A percentile compares a stretch with the other conserved stretches of the same genome.
Conservation (phyloP, 2,888 invertebrate genomes). For the Ophion ellenae region DNA sequence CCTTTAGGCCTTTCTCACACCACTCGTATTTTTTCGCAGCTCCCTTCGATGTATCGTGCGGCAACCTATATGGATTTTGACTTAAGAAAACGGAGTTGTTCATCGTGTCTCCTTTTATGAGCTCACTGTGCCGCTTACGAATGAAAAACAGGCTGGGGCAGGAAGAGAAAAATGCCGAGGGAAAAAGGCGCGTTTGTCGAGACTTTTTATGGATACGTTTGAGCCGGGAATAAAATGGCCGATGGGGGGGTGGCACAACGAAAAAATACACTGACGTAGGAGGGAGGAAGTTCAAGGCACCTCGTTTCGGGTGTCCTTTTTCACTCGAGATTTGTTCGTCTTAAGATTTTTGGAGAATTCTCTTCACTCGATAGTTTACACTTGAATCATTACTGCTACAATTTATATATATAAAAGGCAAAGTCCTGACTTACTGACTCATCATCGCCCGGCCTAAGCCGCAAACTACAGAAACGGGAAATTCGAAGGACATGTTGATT, state of each 20-base stretch:
- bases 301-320: too few relatives aligned
- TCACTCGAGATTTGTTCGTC: too few relatives aligned
- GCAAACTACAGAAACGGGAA: too few relatives aligned
- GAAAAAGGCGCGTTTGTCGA: not conserved
- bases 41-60: conserved; percentile 12
- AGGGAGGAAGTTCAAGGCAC: too few relatives aligned
- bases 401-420: too few relatives aligned
- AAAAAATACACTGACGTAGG: not conserved
- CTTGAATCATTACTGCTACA: too few relatives aligned
- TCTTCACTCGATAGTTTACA: too few relatives aligned
- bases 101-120: conserved; percentile 26
- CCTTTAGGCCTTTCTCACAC: not conserved
- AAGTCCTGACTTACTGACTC: too few relatives aligned
- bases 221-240: not conserved
- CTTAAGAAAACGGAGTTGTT: conserved; percentile 24
- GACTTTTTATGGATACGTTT: conserved; percentile 3
- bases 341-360: too few relatives aligned
- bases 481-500: too few relatives aligned
- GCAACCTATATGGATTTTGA: conserved; percentile 24
- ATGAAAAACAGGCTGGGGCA: not conserved
- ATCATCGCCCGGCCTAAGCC: too few relatives aligned
- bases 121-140: not conserved
- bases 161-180: not conserved
- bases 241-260: conserved; percentile 11
- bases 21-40: conserved; percentile 24